Evolutionary conservation across 1,140 invertebrate species (phyloP).

Genomic region (Drosophila jambulina): DNA sequence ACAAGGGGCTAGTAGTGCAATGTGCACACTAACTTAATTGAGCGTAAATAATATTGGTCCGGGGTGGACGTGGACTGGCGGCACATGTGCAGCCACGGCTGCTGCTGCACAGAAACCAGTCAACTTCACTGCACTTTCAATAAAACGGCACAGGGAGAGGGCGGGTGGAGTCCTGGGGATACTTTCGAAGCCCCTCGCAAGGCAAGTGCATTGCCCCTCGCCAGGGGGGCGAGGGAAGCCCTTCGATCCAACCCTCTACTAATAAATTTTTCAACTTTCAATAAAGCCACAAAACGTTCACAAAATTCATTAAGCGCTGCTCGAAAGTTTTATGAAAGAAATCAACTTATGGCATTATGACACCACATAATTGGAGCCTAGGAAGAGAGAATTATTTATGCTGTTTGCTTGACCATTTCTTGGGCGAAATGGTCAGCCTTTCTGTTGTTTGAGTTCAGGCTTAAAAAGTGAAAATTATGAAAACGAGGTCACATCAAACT

Average conservation of each 20-base stretch:
- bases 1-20: neutral
- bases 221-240: neutral
- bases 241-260: neutral
- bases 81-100: conserved; percentile 20
- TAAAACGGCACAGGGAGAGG: conserved; percentile 9
- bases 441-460: too few relatives aligned
- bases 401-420: neutral
- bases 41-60: conserved; percentile 62
- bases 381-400: neutral
- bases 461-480: too few relatives aligned
- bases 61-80: neutral
- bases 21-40: conserved; percentile 59
- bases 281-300: neutral
- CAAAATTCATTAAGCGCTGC: neutral
- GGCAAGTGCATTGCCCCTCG: conserved; percentile 18
- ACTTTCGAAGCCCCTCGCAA: neutral
- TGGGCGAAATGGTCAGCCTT: too few relatives aligned
- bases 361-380: neutral
- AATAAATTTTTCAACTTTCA: conserved; percentile 12
- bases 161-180: neutral
- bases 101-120: conserved; percentile 14
- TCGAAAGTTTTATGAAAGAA: too few relatives aligned
- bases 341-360: neutral
- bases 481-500: too few relatives aligned
- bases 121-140: conserved; percentile 45